Evolutionary conservation across 2,888 invertebrate genomes (phyloP), one percentile per base, ranked within the genome.

Genomic region (Macaria notata): DNA sequence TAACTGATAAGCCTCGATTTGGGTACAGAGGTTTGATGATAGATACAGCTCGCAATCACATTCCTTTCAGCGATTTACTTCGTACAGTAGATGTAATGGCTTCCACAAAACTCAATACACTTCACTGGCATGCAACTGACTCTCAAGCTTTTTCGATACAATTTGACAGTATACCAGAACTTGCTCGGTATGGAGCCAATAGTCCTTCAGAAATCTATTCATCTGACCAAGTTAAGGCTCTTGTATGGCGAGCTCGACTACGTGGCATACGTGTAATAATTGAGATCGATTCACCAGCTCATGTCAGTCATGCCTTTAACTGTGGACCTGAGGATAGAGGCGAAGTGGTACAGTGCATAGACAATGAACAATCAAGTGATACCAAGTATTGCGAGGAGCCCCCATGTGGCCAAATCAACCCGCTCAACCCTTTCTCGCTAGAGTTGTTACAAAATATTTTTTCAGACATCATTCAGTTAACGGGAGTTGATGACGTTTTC

Each of bases 61-160:
- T 98, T 72, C 94, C 96, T 0, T 87, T 96, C 8, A 92, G 92
- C 36, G 92, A 94, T 56, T 88, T 96, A 46, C 93, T 95, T 71
- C 91, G 93, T 5, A 94, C 95, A 19, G 85, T 98, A 72, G 95
- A 96, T 55, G 97, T 95, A 3, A 98, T 98, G 98, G 94, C 96
- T 0, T 94, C 95, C 61, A 94, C 95, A 62, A 98, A 98, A 86
- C 85, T 98, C 51, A 98, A 98, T 83, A 96, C 96, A 0, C 95
- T 98, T 75, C 98, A 98, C 78, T 98, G 98, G 98, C 96, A 96
- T 71, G 92, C 96, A 31, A 95, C 95, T 1, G 98, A 98, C 79
- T 95, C 97, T 3, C 97, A 98, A 80, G 96, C 97, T 61, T 98
- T 98, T 87, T 97, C 98, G 0, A 94, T 96, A 75, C 93, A 95